Evolutionary conservation across 2,888 invertebrate genomes (phyloP), one percentile per base, ranked within the genome.

Genomic region (Dendrolimus pini): DNA sequence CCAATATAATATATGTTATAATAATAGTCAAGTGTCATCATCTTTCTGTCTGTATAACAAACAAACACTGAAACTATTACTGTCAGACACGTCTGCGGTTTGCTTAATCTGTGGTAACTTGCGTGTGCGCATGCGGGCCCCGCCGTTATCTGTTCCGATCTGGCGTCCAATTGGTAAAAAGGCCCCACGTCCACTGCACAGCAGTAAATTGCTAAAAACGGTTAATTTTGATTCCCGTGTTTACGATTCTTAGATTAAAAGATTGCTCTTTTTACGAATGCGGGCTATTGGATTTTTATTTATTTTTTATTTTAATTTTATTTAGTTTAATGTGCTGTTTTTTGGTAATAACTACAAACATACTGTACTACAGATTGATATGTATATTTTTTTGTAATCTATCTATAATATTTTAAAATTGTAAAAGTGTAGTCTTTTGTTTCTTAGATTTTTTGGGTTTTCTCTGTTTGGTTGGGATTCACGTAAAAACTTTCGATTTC

Each of bases 71-170:
- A 30, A 18, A 30, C 30, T 30, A 30, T 6, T 30, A 30, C 30
- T 30, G 3, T 30, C 30, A 30, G 30, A 6, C 30, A 6, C 30
- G 0, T 63, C 60, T 69, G 52, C 52, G 8, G 9, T 12, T 30
- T 53, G 59, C 18, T 62, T 74, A 57, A 54, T 80, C 79, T 80
- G 62, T 82, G 79, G 67, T 2, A 60, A 63, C 77, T 88, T 88
- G 88, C 88, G 88, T 88, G 88, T 56, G 80, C 85, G 83, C 86
- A 88, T 88, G 88, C 88, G 88, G 88, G 88, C 72, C 68, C 77
- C 71, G 71, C 71, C 65, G 67, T 82, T 86, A 87, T 88, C 87
- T 72, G 64, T 68, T 64, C 71, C 71, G 79, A 84, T 85, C 86
- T 83, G 60, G 69, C 74, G 78, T 77, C 77, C 85, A 88, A 89